Conservation (phyloP, 2,797 vertebrate genomes). For the Lacerta viridis region DNA sequence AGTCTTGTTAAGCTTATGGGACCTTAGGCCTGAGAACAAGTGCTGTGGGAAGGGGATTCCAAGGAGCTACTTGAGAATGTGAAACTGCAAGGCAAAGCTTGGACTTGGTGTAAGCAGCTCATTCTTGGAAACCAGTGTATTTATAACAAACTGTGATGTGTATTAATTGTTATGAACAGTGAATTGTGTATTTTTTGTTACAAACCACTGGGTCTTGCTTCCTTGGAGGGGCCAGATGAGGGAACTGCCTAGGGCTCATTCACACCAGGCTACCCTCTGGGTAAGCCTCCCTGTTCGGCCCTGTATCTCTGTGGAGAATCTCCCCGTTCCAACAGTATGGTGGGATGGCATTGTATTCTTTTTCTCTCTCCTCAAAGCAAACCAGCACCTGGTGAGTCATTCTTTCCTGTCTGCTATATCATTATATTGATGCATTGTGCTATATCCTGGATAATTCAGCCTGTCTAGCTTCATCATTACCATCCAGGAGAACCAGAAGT, state of each 20-base stretch:
- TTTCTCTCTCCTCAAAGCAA: background rate
- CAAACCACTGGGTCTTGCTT: background rate
- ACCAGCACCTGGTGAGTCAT: background rate
- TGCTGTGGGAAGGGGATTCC: constrained; percentile 64
- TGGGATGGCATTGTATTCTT: background rate
- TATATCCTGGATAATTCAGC: constrained; percentile 6
- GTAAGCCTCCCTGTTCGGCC: background rate
- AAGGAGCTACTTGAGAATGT: constrained; percentile 67
- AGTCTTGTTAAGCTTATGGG: constrained; percentile 81
- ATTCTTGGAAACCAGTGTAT: constrained; percentile 48
- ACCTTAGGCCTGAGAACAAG: constrained; percentile 64
- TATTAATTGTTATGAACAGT: constrained; percentile 45
- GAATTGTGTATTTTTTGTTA: constrained; percentile 31
- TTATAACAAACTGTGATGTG: constrained; percentile 41
- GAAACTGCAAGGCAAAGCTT: constrained; percentile 52
- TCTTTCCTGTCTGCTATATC: background rate
- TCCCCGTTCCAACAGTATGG: background rate
- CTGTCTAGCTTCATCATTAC: background rate
- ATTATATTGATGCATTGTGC: background rate
- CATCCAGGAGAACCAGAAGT: background rate
- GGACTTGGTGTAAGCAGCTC: constrained; percentile 44
- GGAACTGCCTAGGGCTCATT: constrained; percentile 12
- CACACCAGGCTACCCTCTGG: background rate
- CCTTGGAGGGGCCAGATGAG: constrained; percentile 31
- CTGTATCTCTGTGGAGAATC: no score